Base-by-base conservation (phyloP, 2,888 invertebrate genomes). In the Tryphoninae sp. region DNA sequence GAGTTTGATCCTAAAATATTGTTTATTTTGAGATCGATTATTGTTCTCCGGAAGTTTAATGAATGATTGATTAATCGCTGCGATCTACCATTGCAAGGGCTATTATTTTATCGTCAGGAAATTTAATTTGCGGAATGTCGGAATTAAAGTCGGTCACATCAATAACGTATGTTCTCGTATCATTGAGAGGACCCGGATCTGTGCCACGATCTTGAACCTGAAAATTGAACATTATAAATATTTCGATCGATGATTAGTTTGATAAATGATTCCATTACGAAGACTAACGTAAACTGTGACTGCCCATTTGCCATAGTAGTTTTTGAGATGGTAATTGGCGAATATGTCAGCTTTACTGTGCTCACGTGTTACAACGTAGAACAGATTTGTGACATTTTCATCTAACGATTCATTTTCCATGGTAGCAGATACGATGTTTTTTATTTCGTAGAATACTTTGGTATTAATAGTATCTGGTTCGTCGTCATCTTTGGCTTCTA, bases 131-230 rank as follows among this genome's bases (percentile, higher is more conserved):
- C 0, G 95, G 95, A 1, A 88, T 86, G 83, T 94, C 90, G 90
- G 93, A 95, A 91, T 95, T 95, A 89, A 92, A 94, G 0, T 94
- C 94, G 0, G 89, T 90, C 33, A 95, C 89, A 78, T 89, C 88
- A 67, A 94, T 86, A 68, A 92, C 86, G 89, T 94, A 94, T 2
- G 87, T 90, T 82, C 76, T 80, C 13, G 85, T 86, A 55, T 92
- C 91, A 42, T 90, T 88, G 0, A 93, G 92, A 0, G 86, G 85
- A 84, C 90, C 89, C 33, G 88, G 92, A 16, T 93, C 92, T 0
- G 89, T 85, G 26, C 95, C 95, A 84, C 93, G 92, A 91, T 95
- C 95, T 83, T 88, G 92, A 0, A 94, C 94, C 94, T 95, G 86
- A 65, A 76, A 53, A 40, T 33, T 33, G 33, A 33, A 6, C 16